Evolutionary conservation across 64 coral and sea anemone species (phyloP).

Genomic region (Catalaphyllia jardinei): DNA sequence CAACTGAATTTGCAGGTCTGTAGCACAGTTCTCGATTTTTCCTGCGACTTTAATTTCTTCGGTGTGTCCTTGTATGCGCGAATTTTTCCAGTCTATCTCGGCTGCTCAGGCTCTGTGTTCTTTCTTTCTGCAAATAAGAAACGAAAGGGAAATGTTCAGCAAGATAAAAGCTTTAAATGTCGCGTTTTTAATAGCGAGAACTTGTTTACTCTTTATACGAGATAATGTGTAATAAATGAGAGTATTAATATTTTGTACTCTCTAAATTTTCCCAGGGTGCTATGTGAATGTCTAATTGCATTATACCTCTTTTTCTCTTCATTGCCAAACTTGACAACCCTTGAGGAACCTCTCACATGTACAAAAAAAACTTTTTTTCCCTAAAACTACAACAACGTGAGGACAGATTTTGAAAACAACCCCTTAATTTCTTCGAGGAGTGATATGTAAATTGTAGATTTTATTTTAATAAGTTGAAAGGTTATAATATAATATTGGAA

Average conservation of each 20-base stretch:
- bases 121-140: constrained; percentile 16
- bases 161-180: constrained; percentile 23
- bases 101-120: constrained; percentile 12
- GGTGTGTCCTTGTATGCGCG: not conserved
- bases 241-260: constrained; percentile 64
- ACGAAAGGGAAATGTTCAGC: not conserved
- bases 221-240: constrained; percentile 62
- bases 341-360: not conserved
- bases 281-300: constrained; percentile 26
- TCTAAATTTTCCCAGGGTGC: constrained; percentile 43
- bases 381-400: not conserved
- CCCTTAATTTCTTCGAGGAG: constrained; percentile 12
- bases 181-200: constrained; percentile 24
- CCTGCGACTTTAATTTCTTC: not conserved
- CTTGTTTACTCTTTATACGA: constrained; percentile 54
- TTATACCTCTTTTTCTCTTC: constrained; percentile 1
- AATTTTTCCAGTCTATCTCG: constrained; percentile 11
- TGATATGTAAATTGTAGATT: constrained; percentile 55
- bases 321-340: constrained; percentile 8
- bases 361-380: not conserved
- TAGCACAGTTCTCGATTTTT: not conserved
- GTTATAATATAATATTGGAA: constrained; percentile 54
- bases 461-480: constrained; percentile 77
- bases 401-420: not conserved
- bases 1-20: not conserved